Base-by-base conservation (phyloP, 2,113 vertebrate species). In the Micromys minutus region DNA sequence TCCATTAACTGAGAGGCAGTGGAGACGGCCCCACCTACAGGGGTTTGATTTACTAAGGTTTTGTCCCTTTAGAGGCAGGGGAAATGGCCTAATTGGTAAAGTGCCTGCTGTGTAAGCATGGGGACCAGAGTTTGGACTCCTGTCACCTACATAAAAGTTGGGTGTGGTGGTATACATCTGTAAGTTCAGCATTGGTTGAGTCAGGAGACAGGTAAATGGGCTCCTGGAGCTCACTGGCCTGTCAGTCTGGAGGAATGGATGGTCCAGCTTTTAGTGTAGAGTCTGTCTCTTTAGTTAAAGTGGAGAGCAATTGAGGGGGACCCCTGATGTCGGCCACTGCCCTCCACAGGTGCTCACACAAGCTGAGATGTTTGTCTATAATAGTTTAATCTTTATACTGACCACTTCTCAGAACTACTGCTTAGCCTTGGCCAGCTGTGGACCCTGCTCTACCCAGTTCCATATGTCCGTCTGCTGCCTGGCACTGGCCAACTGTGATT, bases 361-460 rank as follows among this genome's bases (percentile, higher is more conserved):
- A 75, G 52, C 75, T 97, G 97, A 80, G 79, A 96, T 94, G 26
- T 94, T 98, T 95, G 39, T n/a, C 75, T 93, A 8, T 94, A 81
- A 81, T 89, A 57, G 52, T 87, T 94, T 96, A 91, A 74, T 50
- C 59, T 94, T 63, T 61, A 86, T 97, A 50, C 87, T 85, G 94
- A 93, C 5, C 61, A 15, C 45, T 42, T 29, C 81, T 84, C 16
- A 85, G 59, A 34, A 85, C 26, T 65, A 11, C 8, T 21, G 26
- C 59, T 34, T 85, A 31, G 16, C 81, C 59, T 47, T 34, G 16
- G 29, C 29, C 52, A 85, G 26, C 39, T 85, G 5, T 47, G 39
- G 16, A 26, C 39, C 10, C 15, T 50, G 11, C 45, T 80, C 57
- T 81, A 36, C 22, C 76, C 17, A 29, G 71, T 31, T 34, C 8